Base-by-base conservation (phyloP, 2,113 vertebrate genomes). In the Bostrychus sinensis region DNA sequence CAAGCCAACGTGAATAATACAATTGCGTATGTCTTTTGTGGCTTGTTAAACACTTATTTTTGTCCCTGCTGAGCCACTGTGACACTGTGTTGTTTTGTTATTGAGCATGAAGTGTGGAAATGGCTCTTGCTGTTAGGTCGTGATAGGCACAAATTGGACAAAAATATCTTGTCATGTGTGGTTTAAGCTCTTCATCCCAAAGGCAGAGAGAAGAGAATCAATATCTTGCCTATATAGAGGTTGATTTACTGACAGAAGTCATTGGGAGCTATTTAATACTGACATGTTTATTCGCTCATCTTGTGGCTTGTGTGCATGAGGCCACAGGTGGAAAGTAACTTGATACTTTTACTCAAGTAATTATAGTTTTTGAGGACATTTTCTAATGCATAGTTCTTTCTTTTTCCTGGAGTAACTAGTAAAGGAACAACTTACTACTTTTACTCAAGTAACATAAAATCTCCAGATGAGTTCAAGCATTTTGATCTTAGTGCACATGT, bases 1-100 rank as follows among this genome's bases (percentile, higher is more conserved):
- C 28, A 22, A 13, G 34, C 2, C 46, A 69, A 37, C 66, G 82
- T 84, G 82, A 77, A 36, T 28, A 28, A 17, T 28, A n/a, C 5
- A 28, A 16, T 22, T 76, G 34, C 62, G 80, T 83, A 75, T 25
- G 77, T 76, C 43, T 36, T 64, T 28, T 20, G 9, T 32, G 12
- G 11, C 36, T 51, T 51, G 17, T 69, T 73, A 1, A 58, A 48
- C 46, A 12, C 12, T 46, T 58, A 19, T 22, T 17, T 13, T 22
- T 45, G 62, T 51, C 8, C 20, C 59, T 65, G 23, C 48, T 10
- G 36, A 11, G 17, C 4, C 16, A 7, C 34, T 14, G 16, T 38
- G 41, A 41, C 23, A 38, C 19, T 14, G 37, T 14, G 30, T 48
- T 59, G 28, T 41, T 19, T 12, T 28, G 63, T 64, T 39, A 23